A percentile compares a stretch with the other conserved stretches of the same genome.
phyloP scores from a whole-genome alignment of 1,140 invertebrate genomes.

The Caenorhabditis brenneri region DNA sequence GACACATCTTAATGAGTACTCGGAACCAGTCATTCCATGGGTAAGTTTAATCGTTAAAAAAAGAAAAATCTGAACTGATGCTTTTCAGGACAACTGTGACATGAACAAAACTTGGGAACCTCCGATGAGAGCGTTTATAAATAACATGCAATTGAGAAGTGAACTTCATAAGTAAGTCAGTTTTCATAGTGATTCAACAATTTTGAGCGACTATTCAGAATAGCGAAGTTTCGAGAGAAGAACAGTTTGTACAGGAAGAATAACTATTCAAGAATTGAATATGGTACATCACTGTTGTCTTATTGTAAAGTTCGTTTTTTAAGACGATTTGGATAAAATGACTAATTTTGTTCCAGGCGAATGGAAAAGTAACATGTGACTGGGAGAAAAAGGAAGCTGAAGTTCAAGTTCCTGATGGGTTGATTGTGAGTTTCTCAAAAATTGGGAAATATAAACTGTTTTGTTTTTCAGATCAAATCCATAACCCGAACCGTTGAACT shows the following conservation, averaged over 20 bases:
- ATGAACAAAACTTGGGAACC: slow-evolving; percentile 8
- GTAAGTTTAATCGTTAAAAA: too few species aligned
- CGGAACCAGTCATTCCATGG: not conserved
- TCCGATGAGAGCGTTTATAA: not conserved
- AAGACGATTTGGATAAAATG: too few species aligned
- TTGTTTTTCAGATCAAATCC: not conserved
- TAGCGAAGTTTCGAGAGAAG: not conserved
- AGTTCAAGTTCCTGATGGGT: not conserved
- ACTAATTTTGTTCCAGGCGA: not conserved
- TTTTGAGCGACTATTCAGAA: not conserved
- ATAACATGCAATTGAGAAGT: not conserved
- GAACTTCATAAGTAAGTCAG: not conserved
- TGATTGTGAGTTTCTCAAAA: not conserved
- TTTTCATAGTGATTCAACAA: too few species aligned
- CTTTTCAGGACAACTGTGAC: slow-evolving; percentile 13
- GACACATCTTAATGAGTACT: not conserved
- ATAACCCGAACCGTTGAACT: not conserved
- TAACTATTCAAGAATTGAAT: slow-evolving; percentile 17
- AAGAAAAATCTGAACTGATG: too few species aligned
- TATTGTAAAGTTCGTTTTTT: slow-evolving; percentile 14
- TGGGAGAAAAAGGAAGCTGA: not conserved
- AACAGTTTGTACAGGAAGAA: not conserved
- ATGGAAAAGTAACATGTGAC: not conserved
- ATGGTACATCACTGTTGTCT: not conserved
- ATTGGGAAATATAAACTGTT: not conserved